Conservation (phyloP, 2,797 vertebrate species). For the Spizella passerina region DNA sequence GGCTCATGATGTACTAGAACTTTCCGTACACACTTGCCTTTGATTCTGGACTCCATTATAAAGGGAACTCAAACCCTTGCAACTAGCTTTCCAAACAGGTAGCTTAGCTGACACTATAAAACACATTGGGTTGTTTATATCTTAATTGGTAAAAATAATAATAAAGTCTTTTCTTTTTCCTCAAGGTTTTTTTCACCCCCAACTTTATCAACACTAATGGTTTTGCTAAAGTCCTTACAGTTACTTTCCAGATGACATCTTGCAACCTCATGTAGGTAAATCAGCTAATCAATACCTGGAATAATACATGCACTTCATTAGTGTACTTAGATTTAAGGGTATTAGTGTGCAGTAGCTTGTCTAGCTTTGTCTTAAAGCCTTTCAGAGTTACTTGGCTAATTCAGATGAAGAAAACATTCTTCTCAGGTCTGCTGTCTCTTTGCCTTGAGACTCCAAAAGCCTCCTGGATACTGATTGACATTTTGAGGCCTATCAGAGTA, state of each 20-base stretch:
- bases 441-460: not conserved
- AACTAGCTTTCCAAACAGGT: not conserved
- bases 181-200: accelerated
- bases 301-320: not conserved
- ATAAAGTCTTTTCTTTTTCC: accelerated
- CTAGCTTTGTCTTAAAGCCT: not conserved
- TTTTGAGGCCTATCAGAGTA: not conserved
- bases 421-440: not conserved
- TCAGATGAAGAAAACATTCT: not conserved
- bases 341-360: not conserved
- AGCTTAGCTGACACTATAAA: not conserved
- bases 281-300: not conserved
- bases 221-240: not conserved
- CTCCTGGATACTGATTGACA: not conserved
- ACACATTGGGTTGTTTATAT: not conserved
- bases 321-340: not conserved
- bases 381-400: not conserved
- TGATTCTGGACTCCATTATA: not conserved
- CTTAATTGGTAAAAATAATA: not conserved
- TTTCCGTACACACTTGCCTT: not conserved
- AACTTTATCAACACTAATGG: not conserved
- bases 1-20: not conserved
- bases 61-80: not conserved
- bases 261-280: not conserved
- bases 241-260: not conserved